phyloP scores from a whole-genome alignment of 2,797 vertebrate species.

The Masticophis lateralis region DNA sequence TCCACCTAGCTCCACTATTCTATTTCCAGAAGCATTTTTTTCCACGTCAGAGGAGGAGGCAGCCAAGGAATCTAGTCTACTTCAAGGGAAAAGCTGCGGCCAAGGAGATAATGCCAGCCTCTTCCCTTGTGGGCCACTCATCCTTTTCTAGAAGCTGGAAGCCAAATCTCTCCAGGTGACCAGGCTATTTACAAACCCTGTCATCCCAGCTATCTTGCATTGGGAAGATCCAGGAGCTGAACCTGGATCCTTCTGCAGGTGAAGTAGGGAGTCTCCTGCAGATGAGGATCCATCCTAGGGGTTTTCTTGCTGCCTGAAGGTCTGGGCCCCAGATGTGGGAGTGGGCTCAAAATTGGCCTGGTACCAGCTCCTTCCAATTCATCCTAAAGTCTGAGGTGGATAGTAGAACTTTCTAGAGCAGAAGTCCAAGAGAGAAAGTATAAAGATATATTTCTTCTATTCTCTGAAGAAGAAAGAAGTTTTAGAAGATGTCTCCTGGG shows the following conservation, averaged over 20 bases:
- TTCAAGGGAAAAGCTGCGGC: neutral
- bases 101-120: neutral
- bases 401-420: neutral
- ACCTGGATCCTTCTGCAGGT: too few species aligned
- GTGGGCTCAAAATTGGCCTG: neutral
- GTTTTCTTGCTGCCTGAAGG: too few species aligned
- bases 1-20: neutral
- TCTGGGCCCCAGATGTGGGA: neutral
- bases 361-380: neutral
- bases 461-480: slow-evolving; percentile 26
- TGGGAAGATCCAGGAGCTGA: neutral
- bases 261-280: neutral
- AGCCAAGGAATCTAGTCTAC: neutral
- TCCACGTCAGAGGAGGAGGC: neutral
- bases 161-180: neutral
- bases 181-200: too few species aligned
- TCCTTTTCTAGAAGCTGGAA: neutral
- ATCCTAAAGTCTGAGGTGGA: neutral
- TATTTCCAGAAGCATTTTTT: neutral
- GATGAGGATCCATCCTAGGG: too few species aligned
- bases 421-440: neutral
- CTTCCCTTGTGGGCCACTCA: neutral
- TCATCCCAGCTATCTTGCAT: neutral
- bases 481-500: slow-evolving; percentile 39
- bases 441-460: neutral